These are phyloP conservation scores for Nannobrachium achirus DNA, from an alignment of 2,113 vertebrate genomes.

Conservation along the genomic window DNA sequence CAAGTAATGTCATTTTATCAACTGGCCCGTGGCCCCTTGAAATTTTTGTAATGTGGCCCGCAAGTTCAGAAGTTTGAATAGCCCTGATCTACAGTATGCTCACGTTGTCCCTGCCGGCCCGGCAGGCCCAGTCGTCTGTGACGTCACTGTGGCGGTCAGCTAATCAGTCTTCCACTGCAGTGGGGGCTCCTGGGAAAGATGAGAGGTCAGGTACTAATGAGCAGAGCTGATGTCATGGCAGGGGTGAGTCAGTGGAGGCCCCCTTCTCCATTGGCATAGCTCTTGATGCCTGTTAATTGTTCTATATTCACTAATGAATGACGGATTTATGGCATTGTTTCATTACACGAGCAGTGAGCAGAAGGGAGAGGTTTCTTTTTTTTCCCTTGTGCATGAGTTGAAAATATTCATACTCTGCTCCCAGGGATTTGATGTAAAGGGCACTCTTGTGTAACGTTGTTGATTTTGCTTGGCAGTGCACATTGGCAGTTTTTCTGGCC, in stretches of 20 bases:
- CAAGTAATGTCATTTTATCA: no score
- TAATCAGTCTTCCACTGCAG: background rate
- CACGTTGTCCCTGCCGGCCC: no score
- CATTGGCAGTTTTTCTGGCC: no score
- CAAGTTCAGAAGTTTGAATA: no score
- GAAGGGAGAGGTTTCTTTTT: no score
- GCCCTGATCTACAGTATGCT: no score
- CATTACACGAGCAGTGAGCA: background rate
- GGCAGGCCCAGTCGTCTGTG: no score
- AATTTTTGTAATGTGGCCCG: no score
- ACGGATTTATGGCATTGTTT: slow-evolving; percentile 7
- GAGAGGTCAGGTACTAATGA: slow-evolving; percentile 31
- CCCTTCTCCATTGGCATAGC: background rate
- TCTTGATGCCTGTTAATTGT: slow-evolving; percentile 22
- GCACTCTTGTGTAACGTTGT: no score
- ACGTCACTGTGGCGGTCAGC: background rate
- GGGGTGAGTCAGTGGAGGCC: slow-evolving; percentile 1
- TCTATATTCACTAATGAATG: slow-evolving; percentile 22
- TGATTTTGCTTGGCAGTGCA: no score
- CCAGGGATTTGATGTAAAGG: background rate
- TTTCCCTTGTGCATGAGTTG: no score
- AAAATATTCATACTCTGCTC: slow-evolving; percentile 29
- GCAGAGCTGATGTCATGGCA: slow-evolving; percentile 19
- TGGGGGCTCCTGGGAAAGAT: slow-evolving; percentile 12
- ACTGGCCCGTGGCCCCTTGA: no score